phyloP scores from a whole-genome alignment of 2,797 vertebrate genomes.

The Acridotheres tristis region DNA sequence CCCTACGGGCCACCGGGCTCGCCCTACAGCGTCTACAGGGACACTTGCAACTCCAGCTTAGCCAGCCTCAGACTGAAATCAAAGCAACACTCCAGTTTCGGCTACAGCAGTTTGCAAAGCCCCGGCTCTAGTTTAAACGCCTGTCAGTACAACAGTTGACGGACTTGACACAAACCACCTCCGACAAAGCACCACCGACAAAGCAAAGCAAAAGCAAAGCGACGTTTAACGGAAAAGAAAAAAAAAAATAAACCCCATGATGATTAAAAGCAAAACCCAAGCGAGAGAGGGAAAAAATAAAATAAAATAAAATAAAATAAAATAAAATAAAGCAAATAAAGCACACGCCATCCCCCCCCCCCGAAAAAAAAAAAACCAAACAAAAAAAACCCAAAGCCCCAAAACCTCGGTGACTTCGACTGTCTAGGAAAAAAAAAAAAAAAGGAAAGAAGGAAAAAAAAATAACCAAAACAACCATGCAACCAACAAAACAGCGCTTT shows the following conservation, averaged over 20 bases:
- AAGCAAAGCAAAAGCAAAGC: constrained; percentile 29
- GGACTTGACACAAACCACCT: constrained; percentile 54
- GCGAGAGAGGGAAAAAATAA: neutral
- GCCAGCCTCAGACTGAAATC: constrained; percentile 97
- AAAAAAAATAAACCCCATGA: neutral
- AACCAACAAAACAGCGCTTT: neutral
- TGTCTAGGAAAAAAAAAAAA: neutral
- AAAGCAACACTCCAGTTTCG: constrained; percentile 96
- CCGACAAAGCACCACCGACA: constrained; percentile 42
- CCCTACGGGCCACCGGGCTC: constrained; percentile 93
- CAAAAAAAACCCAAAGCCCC: neutral
- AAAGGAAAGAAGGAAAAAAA: neutral
- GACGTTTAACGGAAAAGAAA: neutral
- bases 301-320: neutral
- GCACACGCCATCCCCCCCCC: too few relatives aligned
- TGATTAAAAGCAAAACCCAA: constrained; percentile 27
- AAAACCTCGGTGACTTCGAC: neutral
- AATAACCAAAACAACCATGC: neutral
- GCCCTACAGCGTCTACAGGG: constrained; percentile 96
- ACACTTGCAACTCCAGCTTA: constrained; percentile 97
- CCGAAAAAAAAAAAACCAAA: too few relatives aligned
- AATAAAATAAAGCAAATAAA: neutral
- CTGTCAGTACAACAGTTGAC: constrained; percentile 99
- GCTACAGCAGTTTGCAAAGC: constrained; percentile 93
- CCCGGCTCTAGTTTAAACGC: constrained; percentile 93